Conservation (phyloP, 2,888 invertebrate genomes). For the Gastrophysa polygoni region DNA sequence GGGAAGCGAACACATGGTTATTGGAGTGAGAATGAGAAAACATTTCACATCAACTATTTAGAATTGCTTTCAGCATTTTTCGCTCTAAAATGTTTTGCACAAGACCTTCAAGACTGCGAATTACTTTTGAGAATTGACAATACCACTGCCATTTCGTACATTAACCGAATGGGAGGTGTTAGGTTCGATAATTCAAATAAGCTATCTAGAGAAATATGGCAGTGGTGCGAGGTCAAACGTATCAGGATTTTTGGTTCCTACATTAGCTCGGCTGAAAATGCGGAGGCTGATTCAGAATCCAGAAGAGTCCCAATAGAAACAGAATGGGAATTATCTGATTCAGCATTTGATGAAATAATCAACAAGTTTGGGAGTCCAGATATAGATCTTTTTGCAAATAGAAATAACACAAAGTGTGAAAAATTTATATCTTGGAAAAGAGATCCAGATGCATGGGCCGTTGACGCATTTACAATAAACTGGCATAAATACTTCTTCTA, state of each 20-base stretch:
- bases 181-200: slow-evolving; percentile 28
- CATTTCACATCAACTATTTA: slow-evolving; percentile 34
- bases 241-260: slow-evolving; percentile 40
- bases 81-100: slow-evolving; percentile 37
- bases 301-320: background rate
- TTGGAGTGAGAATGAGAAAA: slow-evolving; percentile 30
- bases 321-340: background rate
- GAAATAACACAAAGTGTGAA: too few species aligned
- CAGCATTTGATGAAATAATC: background rate
- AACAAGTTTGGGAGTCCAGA: slow-evolving; percentile 2
- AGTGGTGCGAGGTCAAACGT: slow-evolving; percentile 33
- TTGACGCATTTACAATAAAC: too few species aligned
- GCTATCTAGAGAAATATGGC: slow-evolving; percentile 37
- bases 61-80: slow-evolving; percentile 38
- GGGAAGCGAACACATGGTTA: slow-evolving; percentile 22
- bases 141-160: too few species aligned
- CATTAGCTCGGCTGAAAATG: slow-evolving; percentile 28
- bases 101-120: slow-evolving; percentile 18
- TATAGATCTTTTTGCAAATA: too few species aligned
- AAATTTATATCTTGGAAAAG: too few species aligned
- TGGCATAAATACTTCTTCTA: too few species aligned
- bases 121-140: slow-evolving; percentile 37
- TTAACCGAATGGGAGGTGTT: slow-evolving; percentile 23
- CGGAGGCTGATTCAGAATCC: slow-evolving; percentile 10
- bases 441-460: too few species aligned